These are phyloP conservation scores for Nibea albiflora DNA, from an alignment of 2,113 vertebrate species.

Conservation along the genomic window DNA sequence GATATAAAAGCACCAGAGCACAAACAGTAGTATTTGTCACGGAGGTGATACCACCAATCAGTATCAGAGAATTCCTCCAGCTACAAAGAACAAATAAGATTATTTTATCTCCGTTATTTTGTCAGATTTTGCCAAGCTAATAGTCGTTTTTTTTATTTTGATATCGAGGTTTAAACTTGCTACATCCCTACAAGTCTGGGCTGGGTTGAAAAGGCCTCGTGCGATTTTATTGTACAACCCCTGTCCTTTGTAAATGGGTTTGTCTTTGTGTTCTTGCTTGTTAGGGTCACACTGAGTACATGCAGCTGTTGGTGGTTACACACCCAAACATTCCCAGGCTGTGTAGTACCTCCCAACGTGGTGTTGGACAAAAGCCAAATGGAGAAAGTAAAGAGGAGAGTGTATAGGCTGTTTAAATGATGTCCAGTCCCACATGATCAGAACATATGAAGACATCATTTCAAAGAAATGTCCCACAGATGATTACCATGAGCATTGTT, in stretches of 20 bases:
- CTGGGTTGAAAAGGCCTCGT: neutral
- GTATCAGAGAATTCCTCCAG: neutral
- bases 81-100: neutral
- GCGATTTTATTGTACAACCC: conserved; percentile 14
- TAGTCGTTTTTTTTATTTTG: neutral
- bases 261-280: conserved; percentile 23
- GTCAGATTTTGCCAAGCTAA: neutral
- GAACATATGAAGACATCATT: neutral
- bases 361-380: conserved; percentile 16
- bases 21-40: neutral
- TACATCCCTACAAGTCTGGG: neutral
- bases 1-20: neutral
- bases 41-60: no score
- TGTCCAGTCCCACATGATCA: neutral
- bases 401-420: neutral
- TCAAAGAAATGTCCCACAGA: neutral
- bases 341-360: conserved; percentile 28
- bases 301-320: conserved; percentile 57
- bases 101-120: neutral
- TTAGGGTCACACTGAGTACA: conserved; percentile 38
- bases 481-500: neutral
- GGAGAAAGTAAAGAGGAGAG: neutral
- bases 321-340: conserved; percentile 40
- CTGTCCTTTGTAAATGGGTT: conserved; percentile 28
- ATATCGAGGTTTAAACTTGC: neutral